A percentile compares a stretch with the other conserved stretches of the same genome.
Conservation (phyloP, 2,113 vertebrate species). For the Erythrocercus mccallii region DNA sequence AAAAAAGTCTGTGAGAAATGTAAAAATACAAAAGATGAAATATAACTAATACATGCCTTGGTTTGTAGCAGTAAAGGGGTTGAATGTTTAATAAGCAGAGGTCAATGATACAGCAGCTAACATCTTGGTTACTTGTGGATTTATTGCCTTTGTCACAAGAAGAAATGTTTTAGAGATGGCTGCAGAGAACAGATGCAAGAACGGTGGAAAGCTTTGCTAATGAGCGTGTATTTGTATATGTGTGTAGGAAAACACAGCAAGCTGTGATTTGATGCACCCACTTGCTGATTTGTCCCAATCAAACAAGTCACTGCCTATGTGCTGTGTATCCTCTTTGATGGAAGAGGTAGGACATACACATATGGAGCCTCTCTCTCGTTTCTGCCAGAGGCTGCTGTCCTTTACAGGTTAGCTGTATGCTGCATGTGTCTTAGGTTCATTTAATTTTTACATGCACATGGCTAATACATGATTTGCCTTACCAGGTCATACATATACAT, state of each 20-base stretch:
- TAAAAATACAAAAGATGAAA: not conserved
- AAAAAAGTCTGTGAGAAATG: not conserved
- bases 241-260: not conserved
- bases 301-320: not conserved
- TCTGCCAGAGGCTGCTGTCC: not conserved
- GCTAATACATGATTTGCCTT: not conserved
- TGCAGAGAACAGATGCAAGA: not conserved
- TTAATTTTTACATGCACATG: not conserved
- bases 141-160: not conserved
- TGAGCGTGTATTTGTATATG: not conserved
- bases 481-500: not conserved
- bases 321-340: not conserved
- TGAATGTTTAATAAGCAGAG: not conserved
- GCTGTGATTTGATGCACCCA: not conserved
- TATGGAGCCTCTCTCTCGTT: not conserved
- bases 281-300: not conserved
- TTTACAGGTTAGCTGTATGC: not conserved
- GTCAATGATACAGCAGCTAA: not conserved
- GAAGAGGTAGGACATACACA: not conserved
- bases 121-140: not conserved
- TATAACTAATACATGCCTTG: not conserved
- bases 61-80: not conserved
- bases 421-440: not conserved
- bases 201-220: not conserved
- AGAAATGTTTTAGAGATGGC: not conserved